Evolutionary conservation across 2,888 invertebrate species (phyloP), one percentile per base, ranked within the genome.

Genomic region (Cheilosia urbana): DNA sequence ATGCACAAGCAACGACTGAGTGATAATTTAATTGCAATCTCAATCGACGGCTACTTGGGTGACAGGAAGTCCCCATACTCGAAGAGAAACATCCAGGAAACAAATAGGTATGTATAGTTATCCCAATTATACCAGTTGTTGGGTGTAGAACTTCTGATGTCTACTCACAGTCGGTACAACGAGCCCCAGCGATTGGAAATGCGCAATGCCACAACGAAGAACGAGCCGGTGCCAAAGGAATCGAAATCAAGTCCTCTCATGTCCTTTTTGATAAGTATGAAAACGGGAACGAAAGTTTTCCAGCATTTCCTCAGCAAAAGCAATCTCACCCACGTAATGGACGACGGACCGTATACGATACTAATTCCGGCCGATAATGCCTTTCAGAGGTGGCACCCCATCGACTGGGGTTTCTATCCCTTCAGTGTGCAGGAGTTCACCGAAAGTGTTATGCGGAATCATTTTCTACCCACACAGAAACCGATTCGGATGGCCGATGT

Each of bases 321-420:
- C 87, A 94, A 94, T 90, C 93, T 95, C 60, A 94, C 94, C 57
- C 93, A 93, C 89, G 92, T 94, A 87, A 93, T 93, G 89, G 93
- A 94, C 89, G 92, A 92, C 82, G 91, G 93, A 88, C 93, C 94
- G 87, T 95, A 94, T 89, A 95, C 94, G 40, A 94, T 95, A 15
- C 93, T 95, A 84, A 93, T 95, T 87, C 95, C 95, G 68, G 94
- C 94, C 72, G 95, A 95, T 90, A 94, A 94, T 90, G 95, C 95
- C 78, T 95, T 95, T 89, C 95, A 95, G 89, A 92, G 94, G 85
- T 95, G 95, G 94, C 95, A 95, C 91, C 95, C 95, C 72, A 95
- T 95, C 88, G 95, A 95, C 90, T 95, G 95, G 95, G 95, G 95
- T 57, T 95, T 95, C 92, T 95, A 95, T 90, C 95, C 95, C 4